A percentile compares a stretch with the other conserved stretches of the same genome.
Evolutionary conservation across 2,888 invertebrate species (phyloP).

Genomic region (Argyra leucocephala): DNA sequence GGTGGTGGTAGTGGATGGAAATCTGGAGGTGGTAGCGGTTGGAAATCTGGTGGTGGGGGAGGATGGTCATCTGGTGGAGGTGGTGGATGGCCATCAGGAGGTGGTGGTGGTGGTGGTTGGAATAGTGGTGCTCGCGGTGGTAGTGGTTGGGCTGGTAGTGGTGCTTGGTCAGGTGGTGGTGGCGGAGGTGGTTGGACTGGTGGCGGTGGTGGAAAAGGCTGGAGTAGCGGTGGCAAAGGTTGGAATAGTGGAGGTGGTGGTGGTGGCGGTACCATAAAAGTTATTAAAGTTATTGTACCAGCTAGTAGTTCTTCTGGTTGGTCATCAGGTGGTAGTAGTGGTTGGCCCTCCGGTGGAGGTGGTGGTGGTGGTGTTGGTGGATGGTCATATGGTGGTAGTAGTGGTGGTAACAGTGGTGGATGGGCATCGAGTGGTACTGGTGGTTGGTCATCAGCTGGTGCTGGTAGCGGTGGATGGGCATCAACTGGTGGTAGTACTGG

Average conservation of each 20-base stretch:
- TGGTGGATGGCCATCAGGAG: not conserved
- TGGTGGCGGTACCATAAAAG: conserved; percentile 16
- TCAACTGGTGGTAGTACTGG: no score
- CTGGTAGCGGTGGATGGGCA: no score
- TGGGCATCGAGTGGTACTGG: no score
- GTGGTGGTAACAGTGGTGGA: no score
- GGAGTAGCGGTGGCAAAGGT: conserved; percentile 45
- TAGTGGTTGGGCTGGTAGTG: conserved; percentile 46
- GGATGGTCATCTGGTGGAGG: not conserved
- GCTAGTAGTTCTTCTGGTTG: conserved; percentile 35
- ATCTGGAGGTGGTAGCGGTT: not conserved
- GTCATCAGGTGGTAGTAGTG: conserved; percentile 36
- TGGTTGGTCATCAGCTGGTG: no score
- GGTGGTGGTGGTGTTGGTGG: no score
- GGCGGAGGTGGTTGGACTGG: conserved; percentile 50
- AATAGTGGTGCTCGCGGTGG: not conserved
- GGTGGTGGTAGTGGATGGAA: conserved; percentile 2
- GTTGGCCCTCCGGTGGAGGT: not conserved
- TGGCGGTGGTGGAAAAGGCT: no score
- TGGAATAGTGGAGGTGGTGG: conserved; percentile 38
- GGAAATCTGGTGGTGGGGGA: not conserved
- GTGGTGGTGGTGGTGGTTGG: not conserved
- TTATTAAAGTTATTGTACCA: conserved; percentile 15
- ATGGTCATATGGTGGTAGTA: no score
- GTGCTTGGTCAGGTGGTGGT: conserved; percentile 52